Conservation (phyloP, 53 echinoderm and acorn worm species). For the Arbacia lixula region DNA sequence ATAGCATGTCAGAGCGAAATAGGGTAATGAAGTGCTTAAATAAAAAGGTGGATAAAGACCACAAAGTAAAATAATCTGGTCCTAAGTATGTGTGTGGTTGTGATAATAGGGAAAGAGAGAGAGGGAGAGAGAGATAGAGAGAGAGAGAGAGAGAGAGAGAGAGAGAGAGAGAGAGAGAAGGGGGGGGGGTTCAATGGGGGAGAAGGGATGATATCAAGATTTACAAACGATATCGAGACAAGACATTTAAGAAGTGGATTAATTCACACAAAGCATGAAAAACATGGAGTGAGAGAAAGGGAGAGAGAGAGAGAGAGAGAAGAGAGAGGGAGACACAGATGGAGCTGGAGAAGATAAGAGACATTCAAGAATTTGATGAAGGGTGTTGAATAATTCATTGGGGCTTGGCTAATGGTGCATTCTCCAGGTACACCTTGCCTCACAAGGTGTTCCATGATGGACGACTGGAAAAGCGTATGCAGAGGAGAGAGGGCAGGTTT, state of each 20-base stretch:
- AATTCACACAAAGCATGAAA: background rate
- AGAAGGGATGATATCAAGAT: too few relatives aligned
- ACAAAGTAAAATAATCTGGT: too few relatives aligned
- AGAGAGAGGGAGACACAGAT: background rate
- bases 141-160: background rate
- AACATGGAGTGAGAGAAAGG: background rate
- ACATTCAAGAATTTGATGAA: constrained; percentile 3
- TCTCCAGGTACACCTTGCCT: background rate
- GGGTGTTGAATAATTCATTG: constrained; percentile 28
- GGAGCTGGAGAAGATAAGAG: background rate
- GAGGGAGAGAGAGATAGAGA: too few relatives aligned
- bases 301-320: constrained; percentile 6
- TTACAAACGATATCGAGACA: too few relatives aligned
- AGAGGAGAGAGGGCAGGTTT: too few relatives aligned
- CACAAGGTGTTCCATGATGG: background rate
- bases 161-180: background rate
- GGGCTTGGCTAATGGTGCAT: constrained; percentile 27
- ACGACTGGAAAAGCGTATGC: too few relatives aligned
- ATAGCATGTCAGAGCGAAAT: too few relatives aligned
- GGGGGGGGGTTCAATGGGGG: too few relatives aligned
- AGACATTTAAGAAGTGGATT: too few relatives aligned
- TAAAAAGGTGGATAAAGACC: too few relatives aligned
- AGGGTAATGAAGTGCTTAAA: background rate
- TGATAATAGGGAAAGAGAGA: too few relatives aligned
- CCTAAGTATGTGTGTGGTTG: too few relatives aligned